Evolutionary conservation across 2,888 invertebrate genomes (phyloP), one percentile per base, ranked within the genome.

Genomic region (Trachelus stipa): DNA sequence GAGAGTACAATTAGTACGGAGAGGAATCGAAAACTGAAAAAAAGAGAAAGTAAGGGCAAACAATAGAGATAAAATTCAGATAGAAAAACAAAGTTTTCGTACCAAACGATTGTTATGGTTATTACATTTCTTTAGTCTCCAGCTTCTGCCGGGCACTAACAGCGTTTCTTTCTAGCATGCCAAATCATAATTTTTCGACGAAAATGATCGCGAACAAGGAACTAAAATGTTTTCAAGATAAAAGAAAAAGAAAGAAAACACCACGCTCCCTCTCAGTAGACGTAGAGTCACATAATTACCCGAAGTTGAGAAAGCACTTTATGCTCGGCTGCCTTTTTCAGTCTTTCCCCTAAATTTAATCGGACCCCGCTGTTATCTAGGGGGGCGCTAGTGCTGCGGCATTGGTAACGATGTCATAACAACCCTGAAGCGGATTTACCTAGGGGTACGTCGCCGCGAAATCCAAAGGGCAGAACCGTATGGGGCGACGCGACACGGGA

Each of bases 361-460:
- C 6, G 56, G 23, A 9, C 9, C 9, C 15, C 23, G 23, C 9
- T 56, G 23, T 23, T 23, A 56, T 1, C 23, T 56, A 56, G 9
- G 23, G 40, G 56, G 56, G 6, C 23, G 56, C 23, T 9, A 56
- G 23, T 6, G 23, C 56, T 15, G 56, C 56, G 23, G 56, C 56
- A 15, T 33, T 34, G 71, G 30, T 30, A 30, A 71, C 30, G 71
- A 71, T 34, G 71, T 71, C 71, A 34, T 71, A 71, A 71, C 71
- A 71, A 71, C 71, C 11, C 71, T 34, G 71, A 33, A 31, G 11
- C 31, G 30, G 30, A 23, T 71, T 71, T 11, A 71, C 31, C 4
- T 71, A 34, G 12, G 71, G 6, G 12, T 12, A 71, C 30, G 71
- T 71, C 4, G 11, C 12, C 23, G 33, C 23, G 3, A 71, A 71